Base-by-base conservation (phyloP, 2,888 invertebrate genomes). In the Andrena bicolor region DNA sequence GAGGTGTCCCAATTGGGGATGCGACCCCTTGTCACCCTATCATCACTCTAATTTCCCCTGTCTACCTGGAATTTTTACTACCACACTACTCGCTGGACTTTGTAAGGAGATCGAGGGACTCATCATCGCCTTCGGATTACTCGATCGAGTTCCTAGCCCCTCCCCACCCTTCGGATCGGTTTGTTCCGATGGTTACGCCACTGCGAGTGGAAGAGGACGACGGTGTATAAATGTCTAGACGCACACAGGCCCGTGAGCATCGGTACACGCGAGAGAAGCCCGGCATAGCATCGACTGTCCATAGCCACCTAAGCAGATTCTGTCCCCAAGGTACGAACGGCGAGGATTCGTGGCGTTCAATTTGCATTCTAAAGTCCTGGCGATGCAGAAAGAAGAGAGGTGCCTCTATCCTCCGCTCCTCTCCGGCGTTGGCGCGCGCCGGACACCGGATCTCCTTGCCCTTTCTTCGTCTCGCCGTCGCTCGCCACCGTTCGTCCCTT, bases 281-380 rank as follows among this genome's bases (percentile, higher is more conserved):
- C 76, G 88, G 83, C 85, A 86, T 85, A 87, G 86, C 85, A 80
- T 84, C 77, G 88, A 78, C 86, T 84, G 88, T 87, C 86, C 85
- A 86, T 88, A 87, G 83, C 88, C 87, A 84, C 88, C 88, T 85
- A 89, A 89, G 88, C 88, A 90, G 90, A 90, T 89, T 90, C 90
- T 90, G 90, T 91, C 90, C 90, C 87, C 90, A 86, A 90, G 90
- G 88, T 90, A 90, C 87, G 85, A 84, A 65, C 87, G 64, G 61
- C 86, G 84, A 81, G 86, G 88, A 89, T 90, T 89, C 89, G 87
- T 86, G 88, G 86, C 86, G 87, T 88, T 90, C 88, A 90, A 91
- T 91, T 91, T 91, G 90, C 91, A 91, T 90, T 91, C 89, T 90
- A 85, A 90, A 90, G 88, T 88, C 88, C 79, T 82, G 80, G 86